A percentile compares a stretch with the other conserved stretches of the same genome.
Conservation (phyloP, 1,140 invertebrate genomes). For the Ylistrum balloti region DNA sequence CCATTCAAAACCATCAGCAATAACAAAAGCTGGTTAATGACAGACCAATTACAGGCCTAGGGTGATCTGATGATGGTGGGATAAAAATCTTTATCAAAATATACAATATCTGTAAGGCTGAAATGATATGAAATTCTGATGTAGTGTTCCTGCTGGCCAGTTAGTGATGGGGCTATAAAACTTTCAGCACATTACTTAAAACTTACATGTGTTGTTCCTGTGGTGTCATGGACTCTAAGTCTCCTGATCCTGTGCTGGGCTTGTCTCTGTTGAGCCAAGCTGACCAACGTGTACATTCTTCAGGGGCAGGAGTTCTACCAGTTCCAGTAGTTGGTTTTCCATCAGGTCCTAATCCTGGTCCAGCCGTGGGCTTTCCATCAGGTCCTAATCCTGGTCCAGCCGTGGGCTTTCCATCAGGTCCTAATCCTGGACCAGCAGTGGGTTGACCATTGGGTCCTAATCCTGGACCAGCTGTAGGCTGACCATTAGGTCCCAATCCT, state of each 20-base stretch:
- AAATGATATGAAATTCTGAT: too few relatives aligned
- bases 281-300: constrained; percentile 52
- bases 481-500: not conserved
- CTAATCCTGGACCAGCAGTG: not conserved
- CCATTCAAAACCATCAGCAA: too few relatives aligned
- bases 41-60: too few relatives aligned
- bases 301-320: too few relatives aligned
- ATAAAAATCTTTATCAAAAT: too few relatives aligned
- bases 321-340: constrained; percentile 47
- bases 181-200: not conserved
- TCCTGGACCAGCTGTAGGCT: constrained; percentile 49
- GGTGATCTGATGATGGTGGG: too few relatives aligned
- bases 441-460: constrained; percentile 45
- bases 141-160: too few relatives aligned
- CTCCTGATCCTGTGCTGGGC: constrained; percentile 56
- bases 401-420: constrained; percentile 50
- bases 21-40: too few relatives aligned
- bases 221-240: constrained; percentile 60
- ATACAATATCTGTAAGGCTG: too few relatives aligned
- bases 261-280: constrained; percentile 61
- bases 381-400: constrained; percentile 47
- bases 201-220: constrained; percentile 43
- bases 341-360: constrained; percentile 40
- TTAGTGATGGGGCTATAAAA: too few relatives aligned
- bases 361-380: constrained; percentile 53